Percentiles rank a stretch among this genome's conserved stretches.
Evolutionary conservation across 2,113 vertebrate species (phyloP).

Genomic region (Meriones unguiculatus): DNA sequence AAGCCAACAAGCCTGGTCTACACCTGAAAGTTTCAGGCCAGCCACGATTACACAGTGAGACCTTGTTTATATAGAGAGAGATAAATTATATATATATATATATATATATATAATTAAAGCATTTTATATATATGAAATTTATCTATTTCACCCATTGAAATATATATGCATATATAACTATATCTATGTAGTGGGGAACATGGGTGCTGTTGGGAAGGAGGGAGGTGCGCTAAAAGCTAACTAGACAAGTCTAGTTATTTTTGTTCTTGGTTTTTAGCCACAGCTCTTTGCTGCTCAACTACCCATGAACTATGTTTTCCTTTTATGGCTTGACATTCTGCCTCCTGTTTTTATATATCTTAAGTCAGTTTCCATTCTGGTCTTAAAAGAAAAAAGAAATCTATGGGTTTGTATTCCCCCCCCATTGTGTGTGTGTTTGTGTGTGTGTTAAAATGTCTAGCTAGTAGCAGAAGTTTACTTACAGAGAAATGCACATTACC

Average conservation of each 20-base stretch:
- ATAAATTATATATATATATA: no score
- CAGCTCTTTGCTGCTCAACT: background rate
- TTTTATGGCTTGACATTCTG: background rate
- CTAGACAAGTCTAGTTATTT: background rate
- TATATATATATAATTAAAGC: no score
- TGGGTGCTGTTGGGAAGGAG: no score
- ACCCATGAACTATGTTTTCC: background rate
- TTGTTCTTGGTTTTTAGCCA: background rate
- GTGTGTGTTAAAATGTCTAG: background rate
- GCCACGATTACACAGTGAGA: background rate
- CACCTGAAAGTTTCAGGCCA: background rate
- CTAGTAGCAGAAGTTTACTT: background rate
- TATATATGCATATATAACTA: no score
- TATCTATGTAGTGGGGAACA: background rate
- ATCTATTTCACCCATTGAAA: no score
- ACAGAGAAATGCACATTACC: background rate
- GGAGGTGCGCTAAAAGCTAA: background rate
- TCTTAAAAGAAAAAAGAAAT: background rate
- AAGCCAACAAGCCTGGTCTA: background rate
- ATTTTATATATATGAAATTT: no score
- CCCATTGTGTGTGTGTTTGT: no score
- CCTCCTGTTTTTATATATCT: background rate
- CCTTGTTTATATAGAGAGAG: no score
- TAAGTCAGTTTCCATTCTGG: conserved; percentile 11
- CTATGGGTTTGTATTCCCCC: background rate